Conservation (phyloP, 2,888 invertebrate species). For the Catocala nupta region DNA sequence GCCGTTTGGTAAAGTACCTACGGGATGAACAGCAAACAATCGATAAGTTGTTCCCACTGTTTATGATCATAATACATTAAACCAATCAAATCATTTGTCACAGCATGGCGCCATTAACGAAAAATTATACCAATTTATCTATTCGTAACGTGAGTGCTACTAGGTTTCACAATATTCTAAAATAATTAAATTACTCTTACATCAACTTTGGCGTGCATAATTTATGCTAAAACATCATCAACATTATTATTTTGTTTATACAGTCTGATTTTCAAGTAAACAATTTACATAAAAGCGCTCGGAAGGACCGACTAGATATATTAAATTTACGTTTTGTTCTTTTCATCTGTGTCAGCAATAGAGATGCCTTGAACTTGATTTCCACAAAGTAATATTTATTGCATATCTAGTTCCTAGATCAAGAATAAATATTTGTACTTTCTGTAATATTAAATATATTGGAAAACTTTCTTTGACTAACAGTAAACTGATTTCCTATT, state of each 20-base stretch:
- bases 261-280: background rate
- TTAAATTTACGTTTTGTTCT: slow-evolving; percentile 11
- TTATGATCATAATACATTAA: slow-evolving; percentile 8
- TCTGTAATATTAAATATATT: slow-evolving; percentile 33
- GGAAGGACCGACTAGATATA: slow-evolving; percentile 4
- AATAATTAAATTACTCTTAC: too few species aligned
- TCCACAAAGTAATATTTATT: slow-evolving; percentile 32
- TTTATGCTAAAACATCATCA: too few species aligned
- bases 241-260: background rate
- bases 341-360: slow-evolving; percentile 14
- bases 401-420: slow-evolving; percentile 32
- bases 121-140: slow-evolving; percentile 10
- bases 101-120: slow-evolving; percentile 2
- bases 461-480: slow-evolving; percentile 19
- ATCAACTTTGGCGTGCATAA: too few species aligned
- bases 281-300: slow-evolving; percentile 17
- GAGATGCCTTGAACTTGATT: slow-evolving; percentile 26
- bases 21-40: slow-evolving; percentile 27
- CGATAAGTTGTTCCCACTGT: background rate
- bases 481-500: slow-evolving; percentile 7
- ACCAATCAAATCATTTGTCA: slow-evolving; percentile 7
- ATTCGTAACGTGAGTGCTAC: background rate
- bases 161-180: too few species aligned
- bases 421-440: slow-evolving; percentile 41
- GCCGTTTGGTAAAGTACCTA: slow-evolving; percentile 32